Evolutionary conservation across 1,140 invertebrate genomes (phyloP).

Genomic region (Cherax quadricarinatus): DNA sequence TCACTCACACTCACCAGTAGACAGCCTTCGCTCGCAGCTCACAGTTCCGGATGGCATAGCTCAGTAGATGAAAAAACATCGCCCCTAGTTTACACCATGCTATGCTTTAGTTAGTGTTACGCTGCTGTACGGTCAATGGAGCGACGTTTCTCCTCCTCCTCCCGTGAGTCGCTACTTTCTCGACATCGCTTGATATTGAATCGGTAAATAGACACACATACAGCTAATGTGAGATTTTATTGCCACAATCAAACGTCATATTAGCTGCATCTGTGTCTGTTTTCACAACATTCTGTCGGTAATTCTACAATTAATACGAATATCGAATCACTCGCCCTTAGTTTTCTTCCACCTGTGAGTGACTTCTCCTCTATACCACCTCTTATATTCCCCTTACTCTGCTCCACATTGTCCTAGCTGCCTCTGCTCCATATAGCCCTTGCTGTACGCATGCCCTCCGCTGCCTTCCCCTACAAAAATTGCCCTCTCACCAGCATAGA

Average conservation of each 20-base stretch:
- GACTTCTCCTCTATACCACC: background rate
- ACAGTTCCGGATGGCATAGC: background rate
- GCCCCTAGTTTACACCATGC: background rate
- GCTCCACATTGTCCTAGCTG: background rate
- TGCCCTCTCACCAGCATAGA: too few relatives aligned
- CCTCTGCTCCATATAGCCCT: background rate
- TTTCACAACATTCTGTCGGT: too few relatives aligned
- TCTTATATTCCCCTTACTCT: background rate
- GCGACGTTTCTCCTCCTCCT: conserved; percentile 4
- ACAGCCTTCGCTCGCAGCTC: background rate
- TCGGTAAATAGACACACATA: too few relatives aligned
- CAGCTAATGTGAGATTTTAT: too few relatives aligned
- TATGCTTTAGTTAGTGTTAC: background rate
- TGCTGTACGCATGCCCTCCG: background rate
- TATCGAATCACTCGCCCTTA: too few relatives aligned
- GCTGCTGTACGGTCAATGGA: background rate
- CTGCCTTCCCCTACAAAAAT: background rate
- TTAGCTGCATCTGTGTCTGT: too few relatives aligned
- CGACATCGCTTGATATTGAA: background rate
- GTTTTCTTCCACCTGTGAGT: background rate
- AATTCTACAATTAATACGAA: too few relatives aligned
- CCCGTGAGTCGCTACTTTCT: background rate
- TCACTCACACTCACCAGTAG: background rate
- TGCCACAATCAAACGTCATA: too few relatives aligned
- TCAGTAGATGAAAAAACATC: background rate